These are phyloP conservation scores for Perca fluviatilis DNA, from an alignment of 2,113 vertebrate genomes.

Conservation along the genomic window DNA sequence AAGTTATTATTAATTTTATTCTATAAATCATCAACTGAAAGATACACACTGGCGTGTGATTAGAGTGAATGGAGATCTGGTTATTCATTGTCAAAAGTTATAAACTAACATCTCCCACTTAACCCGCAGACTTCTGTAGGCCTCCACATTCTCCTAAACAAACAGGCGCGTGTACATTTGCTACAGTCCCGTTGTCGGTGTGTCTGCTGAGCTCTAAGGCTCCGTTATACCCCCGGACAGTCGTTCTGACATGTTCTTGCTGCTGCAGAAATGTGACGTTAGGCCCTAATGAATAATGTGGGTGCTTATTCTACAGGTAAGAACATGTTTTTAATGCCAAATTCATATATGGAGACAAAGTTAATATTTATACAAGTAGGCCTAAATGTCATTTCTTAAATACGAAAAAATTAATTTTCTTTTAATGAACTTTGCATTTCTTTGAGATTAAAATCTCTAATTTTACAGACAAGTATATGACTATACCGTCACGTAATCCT, in stretches of 20 bases:
- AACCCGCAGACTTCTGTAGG: conserved; percentile 78
- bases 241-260: background rate
- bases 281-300: too few relatives aligned
- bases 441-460: background rate
- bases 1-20: conserved; percentile 97
- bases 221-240: background rate
- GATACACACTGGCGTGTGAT: conserved; percentile 93
- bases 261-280: background rate
- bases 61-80: conserved; percentile 91
- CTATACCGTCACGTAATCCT: background rate
- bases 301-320: background rate
- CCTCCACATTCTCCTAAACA: conserved; percentile 83
- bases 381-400: background rate
- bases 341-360: background rate
- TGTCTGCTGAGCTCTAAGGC: conserved; percentile 47
- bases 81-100: conserved; percentile 95
- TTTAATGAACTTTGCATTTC: background rate
- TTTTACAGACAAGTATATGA: background rate
- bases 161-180: conserved; percentile 81
- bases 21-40: conserved; percentile 99
- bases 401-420: background rate
- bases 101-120: conserved; percentile 87
- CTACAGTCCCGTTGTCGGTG: conserved; percentile 64
- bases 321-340: background rate
- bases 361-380: background rate